These are phyloP conservation scores for Drosophila emarginata DNA, from an alignment of 2,888 invertebrate genomes.

Conservation along the genomic window DNA sequence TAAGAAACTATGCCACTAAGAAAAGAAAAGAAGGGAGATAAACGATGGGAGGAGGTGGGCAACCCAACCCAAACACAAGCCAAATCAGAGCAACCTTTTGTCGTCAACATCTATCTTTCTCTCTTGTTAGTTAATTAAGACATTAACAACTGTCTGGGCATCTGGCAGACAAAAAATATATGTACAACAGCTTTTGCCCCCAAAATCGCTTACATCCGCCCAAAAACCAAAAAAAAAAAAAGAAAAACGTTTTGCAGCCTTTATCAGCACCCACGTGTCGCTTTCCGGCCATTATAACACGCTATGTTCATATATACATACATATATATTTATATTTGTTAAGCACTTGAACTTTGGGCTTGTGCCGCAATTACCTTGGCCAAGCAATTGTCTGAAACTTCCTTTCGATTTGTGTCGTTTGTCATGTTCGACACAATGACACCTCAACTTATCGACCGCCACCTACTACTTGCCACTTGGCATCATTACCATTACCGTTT, in stretches of 20 bases:
- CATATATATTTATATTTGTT: not conserved
- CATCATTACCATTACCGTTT: constrained; percentile 32
- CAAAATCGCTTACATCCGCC: constrained; percentile 79
- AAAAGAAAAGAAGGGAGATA: constrained; percentile 6
- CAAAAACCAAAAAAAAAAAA: constrained; percentile 11
- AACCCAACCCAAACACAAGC: constrained; percentile 2
- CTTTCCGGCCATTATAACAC: constrained; percentile 67
- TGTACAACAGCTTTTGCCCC: constrained; percentile 36
- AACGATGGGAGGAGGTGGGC: not conserved
- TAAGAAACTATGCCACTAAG: too few species aligned
- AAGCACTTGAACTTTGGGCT: constrained; percentile 41
- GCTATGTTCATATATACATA: not conserved
- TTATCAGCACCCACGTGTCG: constrained; percentile 77
- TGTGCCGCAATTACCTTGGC: constrained; percentile 56
- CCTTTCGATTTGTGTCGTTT: constrained; percentile 48
- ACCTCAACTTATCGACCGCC: constrained; percentile 14
- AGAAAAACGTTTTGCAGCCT: constrained; percentile 29
- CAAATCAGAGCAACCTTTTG: constrained; percentile 23
- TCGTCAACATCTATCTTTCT: not conserved
- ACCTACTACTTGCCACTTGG: not conserved
- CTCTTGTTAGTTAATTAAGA: constrained; percentile 70
- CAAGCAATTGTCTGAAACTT: constrained; percentile 57
- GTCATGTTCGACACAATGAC: constrained; percentile 54
- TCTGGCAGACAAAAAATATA: constrained; percentile 24
- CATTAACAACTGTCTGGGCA: constrained; percentile 63